phyloP scores from a whole-genome alignment of 2,113 vertebrate genomes.

The Nerophis ophidion region DNA sequence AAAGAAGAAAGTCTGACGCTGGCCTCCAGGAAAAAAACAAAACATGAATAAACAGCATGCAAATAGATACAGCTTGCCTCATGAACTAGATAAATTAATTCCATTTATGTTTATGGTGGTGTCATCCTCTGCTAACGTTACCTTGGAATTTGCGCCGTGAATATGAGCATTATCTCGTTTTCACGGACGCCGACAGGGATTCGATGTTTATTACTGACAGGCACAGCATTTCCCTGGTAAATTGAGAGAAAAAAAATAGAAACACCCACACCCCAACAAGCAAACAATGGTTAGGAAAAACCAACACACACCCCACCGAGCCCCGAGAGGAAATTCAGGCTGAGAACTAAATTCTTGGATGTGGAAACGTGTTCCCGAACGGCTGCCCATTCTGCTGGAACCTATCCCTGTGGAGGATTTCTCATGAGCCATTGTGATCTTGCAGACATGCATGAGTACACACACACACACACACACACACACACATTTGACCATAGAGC shows the following conservation, averaged over 20 bases:
- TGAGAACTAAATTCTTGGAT: conserved; percentile 62
- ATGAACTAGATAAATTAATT: conserved; percentile 20
- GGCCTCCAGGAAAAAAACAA: conserved; percentile 35
- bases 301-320: conserved; percentile 50
- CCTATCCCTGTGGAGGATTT: conserved; percentile 56
- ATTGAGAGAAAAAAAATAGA: conserved; percentile 51
- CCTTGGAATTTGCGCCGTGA: conserved; percentile 27
- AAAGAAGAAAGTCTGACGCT: conserved; percentile 52
- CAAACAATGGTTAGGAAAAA: conserved; percentile 65
- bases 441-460: not conserved
- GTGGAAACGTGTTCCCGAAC: conserved; percentile 48
- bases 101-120: not conserved
- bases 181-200: conserved; percentile 49
- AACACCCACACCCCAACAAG: conserved; percentile 36
- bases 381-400: conserved; percentile 57
- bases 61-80: conserved; percentile 4
- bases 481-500: conserved; percentile 51
- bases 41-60: conserved; percentile 48
- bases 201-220: conserved; percentile 58
- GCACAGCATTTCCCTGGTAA: conserved; percentile 36
- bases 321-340: conserved; percentile 51
- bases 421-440: conserved; percentile 47
- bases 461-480: conserved; percentile 12
- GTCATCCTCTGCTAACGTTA: conserved; percentile 20
- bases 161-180: conserved; percentile 47